Evolutionary conservation across 2,888 invertebrate genomes (phyloP), one percentile per base, ranked within the genome.

Genomic region (Rhorus exstirpatorius): DNA sequence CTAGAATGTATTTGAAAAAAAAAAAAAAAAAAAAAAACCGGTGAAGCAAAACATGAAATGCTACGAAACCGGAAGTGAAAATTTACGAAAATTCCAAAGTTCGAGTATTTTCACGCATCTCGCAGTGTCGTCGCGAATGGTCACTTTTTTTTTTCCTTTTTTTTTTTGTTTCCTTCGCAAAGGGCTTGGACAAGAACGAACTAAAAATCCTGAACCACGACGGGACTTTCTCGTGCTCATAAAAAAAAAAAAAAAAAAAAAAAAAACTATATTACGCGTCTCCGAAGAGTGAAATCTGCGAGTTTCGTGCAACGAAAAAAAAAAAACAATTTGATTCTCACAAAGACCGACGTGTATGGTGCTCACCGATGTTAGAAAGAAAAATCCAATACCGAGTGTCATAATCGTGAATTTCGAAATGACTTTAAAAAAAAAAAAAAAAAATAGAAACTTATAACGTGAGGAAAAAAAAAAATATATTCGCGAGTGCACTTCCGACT

Each of bases 1-100:
- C 89, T 92, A 92, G 92, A 91, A 90, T 90, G 90, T 91, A 91
- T 91, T 89, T 88, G 86, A 86, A 84, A 86, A 84, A 81, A 79
- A 82, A 79, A 74, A 81, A 63, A 60, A 83, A 41, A 68, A 72
- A 55, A 76, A 75, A n/a, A n/a, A n/a, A n/a, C n/a, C n/a, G n/a
- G 78, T 61, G 58, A 61, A 70, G 61, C 74, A 60, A 72, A 80
- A 74, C 41, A 74, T 31, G 35, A 61, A 61, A 63, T 31, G 67
- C 67, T 68, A 24, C 46, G 79, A 68, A 17, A 80, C 53, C 70
- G 76, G 77, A 71, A 79, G 77, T 60, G 58, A 61, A 58, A 61
- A 67, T 65, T 55, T 35, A 58, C 53, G 14, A 44, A 21, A 41
- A n/a, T 4, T 14, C 17, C 14, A 3, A 38, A 17, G 46, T 12